Conservation (phyloP, 2,113 vertebrate genomes). For the Irena cyanogastra region DNA sequence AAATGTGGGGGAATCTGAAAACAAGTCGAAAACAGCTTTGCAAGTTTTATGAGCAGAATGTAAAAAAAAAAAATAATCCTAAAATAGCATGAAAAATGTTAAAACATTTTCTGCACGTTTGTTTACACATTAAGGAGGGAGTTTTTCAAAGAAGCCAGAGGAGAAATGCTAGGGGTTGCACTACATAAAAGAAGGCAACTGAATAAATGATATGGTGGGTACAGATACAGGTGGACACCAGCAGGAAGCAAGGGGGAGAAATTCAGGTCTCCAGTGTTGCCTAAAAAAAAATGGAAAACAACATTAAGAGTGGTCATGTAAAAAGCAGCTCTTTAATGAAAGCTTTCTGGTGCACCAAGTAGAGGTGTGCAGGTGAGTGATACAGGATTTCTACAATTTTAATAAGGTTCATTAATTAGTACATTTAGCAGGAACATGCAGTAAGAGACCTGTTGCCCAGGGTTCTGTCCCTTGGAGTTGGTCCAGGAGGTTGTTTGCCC, state of each 20-base stretch:
- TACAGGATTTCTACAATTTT: background rate
- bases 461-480: background rate
- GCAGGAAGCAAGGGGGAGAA: background rate
- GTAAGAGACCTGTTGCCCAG: background rate
- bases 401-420: background rate
- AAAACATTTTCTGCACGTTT: background rate
- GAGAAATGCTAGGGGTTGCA: rapidly evolving
- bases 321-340: background rate
- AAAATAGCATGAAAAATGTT: background rate
- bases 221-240: background rate
- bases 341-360: background rate
- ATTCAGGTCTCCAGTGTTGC: background rate
- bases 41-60: background rate
- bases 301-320: background rate
- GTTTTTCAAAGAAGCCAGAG: background rate
- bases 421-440: too few relatives aligned
- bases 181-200: background rate
- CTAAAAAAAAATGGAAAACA: background rate
- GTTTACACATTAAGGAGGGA: background rate
- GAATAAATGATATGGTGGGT: background rate
- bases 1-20: background rate
- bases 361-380: background rate
- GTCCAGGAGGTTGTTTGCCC: background rate
- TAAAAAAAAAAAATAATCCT: background rate
- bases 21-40: background rate